Percentiles rank a stretch among this genome's conserved stretches.
These are phyloP conservation scores for Spisula solida DNA, from an alignment of 2,888 invertebrate species.

Conservation along the genomic window DNA sequence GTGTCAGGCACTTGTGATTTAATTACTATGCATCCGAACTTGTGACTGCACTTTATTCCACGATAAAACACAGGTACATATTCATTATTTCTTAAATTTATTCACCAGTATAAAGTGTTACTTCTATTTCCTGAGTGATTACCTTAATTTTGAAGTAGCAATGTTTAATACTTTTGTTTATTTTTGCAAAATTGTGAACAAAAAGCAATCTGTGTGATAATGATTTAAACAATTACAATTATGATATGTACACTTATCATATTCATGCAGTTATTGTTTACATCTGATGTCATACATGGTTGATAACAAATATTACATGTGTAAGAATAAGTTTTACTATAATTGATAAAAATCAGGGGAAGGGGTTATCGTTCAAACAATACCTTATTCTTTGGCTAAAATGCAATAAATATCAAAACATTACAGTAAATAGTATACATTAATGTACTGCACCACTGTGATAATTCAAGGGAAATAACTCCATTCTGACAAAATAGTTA, in stretches of 20 bases:
- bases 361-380: conserved; percentile 18
- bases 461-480: neutral
- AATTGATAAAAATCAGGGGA: conserved; percentile 23
- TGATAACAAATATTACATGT: neutral
- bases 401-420: conserved; percentile 26
- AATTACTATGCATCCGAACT: too few relatives aligned
- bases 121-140: too few relatives aligned
- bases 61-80: too few relatives aligned
- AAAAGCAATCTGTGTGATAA: conserved; percentile 4
- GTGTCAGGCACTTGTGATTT: too few relatives aligned
- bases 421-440: neutral
- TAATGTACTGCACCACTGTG: neutral
- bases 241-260: neutral
- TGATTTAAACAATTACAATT: conserved; percentile 3
- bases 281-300: conserved; percentile 32
- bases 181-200: neutral
- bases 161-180: neutral
- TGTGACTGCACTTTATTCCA: too few relatives aligned
- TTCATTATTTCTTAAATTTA: too few relatives aligned
- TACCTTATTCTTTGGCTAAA: conserved; percentile 61
- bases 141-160: neutral
- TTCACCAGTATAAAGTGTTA: too few relatives aligned
- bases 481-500: neutral
- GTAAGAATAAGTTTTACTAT: conserved; percentile 13
- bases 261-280: conserved; percentile 15